Conservation (phyloP, 2,113 vertebrate species). For the Colinus virginianus region DNA sequence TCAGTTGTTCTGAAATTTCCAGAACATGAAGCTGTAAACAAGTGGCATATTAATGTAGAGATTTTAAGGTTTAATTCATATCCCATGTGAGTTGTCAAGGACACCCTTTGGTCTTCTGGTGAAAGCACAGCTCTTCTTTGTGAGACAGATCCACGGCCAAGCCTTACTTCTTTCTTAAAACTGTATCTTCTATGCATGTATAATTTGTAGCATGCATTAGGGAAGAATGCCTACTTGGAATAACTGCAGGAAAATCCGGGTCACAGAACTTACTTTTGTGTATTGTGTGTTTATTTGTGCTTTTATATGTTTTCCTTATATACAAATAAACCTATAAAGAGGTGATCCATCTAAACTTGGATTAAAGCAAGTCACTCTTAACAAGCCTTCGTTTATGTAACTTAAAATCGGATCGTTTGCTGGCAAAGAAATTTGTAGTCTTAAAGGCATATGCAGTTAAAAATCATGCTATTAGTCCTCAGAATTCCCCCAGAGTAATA, state of each 20-base stretch:
- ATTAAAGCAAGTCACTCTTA: neutral
- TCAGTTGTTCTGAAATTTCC: neutral
- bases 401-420: neutral
- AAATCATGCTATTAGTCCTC: slow-evolving; percentile 1
- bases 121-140: neutral
- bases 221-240: neutral
- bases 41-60: neutral
- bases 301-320: slow-evolving; percentile 1
- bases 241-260: neutral
- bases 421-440: neutral
- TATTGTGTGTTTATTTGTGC: neutral
- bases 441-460: slow-evolving; percentile 1
- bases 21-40: neutral
- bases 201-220: neutral
- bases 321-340: neutral
- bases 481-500: too few relatives aligned
- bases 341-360: neutral
- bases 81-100: fast-evolving
- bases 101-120: neutral
- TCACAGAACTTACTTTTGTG: neutral
- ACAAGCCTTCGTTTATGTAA: neutral
- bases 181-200: neutral
- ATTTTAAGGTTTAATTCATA: neutral
- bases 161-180: neutral
- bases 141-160: neutral